Conservation (phyloP, 2,888 invertebrate genomes). For the Mesodorylaimus sp. region DNA sequence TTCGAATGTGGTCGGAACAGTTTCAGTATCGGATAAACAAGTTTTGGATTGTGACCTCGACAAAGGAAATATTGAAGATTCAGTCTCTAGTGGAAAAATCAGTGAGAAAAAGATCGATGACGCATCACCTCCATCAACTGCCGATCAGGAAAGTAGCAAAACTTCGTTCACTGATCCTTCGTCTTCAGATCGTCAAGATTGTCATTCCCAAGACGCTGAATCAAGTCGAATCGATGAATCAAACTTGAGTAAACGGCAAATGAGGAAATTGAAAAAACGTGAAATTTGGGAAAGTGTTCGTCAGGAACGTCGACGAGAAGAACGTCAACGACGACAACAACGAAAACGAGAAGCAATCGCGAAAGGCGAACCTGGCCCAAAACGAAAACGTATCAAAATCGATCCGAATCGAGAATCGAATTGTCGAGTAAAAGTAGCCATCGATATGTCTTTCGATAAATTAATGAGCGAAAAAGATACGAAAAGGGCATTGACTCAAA, state of each 20-base stretch:
- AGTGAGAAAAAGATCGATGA: no score
- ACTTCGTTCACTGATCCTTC: no score
- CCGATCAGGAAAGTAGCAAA: no score
- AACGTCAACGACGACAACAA: constrained; percentile 34
- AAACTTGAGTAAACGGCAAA: constrained; percentile 49
- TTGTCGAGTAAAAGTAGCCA: constrained; percentile 51
- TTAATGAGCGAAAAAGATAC: constrained; percentile 58
- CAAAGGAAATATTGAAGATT: no score
- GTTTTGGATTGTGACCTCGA: no score
- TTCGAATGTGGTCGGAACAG: no score
- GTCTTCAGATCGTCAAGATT: no score
- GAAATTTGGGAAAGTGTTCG: constrained; percentile 54
- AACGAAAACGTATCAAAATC: background rate
- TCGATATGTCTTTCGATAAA: constrained; percentile 77
- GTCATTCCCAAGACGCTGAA: no score
- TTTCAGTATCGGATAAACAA: no score
- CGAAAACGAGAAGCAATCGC: background rate
- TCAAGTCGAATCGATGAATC: no score
- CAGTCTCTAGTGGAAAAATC: no score
- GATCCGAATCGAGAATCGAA: constrained; percentile 47
- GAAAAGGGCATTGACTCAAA: constrained; percentile 2
- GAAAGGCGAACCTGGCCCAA: background rate
- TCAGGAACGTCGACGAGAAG: constrained; percentile 43
- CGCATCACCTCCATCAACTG: no score
- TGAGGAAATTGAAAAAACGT: constrained; percentile 49